phyloP scores from a whole-genome alignment of 2,888 invertebrate genomes.

The Tinea trinotella region DNA sequence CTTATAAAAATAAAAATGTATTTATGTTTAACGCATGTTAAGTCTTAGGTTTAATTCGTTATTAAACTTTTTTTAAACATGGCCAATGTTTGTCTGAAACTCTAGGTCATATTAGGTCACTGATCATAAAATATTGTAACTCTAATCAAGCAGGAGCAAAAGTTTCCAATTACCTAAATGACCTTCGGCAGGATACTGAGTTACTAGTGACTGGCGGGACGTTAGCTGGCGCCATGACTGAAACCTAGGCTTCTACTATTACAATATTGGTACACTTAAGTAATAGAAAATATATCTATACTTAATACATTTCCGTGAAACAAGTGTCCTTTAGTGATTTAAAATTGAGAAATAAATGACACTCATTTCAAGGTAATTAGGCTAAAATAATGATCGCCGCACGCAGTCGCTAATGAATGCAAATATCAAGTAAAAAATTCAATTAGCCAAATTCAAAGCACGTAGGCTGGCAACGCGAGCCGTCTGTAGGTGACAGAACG shows the following conservation, averaged over 20 bases:
- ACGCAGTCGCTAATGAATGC: neutral
- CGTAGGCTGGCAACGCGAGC: conserved; percentile 7
- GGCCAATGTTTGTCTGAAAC: too few relatives aligned
- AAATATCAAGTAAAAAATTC: neutral
- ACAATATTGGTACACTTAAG: neutral
- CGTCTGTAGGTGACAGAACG: conserved; percentile 8
- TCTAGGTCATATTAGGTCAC: neutral
- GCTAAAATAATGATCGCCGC: too few relatives aligned
- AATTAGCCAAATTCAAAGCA: neutral
- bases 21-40: too few relatives aligned
- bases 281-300: too few relatives aligned
- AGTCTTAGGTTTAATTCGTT: too few relatives aligned
- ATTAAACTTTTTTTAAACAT: too few relatives aligned
- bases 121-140: conserved; percentile 1
- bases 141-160: conserved; percentile 7
- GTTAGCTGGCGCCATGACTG: conserved; percentile 46
- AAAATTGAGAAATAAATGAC: too few relatives aligned
- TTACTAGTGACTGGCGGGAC: conserved; percentile 60
- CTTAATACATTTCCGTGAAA: too few relatives aligned
- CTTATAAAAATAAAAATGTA: too few relatives aligned
- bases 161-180: conserved; percentile 47
- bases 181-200: conserved; percentile 61
- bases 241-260: conserved; percentile 16
- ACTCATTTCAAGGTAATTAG: too few relatives aligned
- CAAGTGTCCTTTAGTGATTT: too few relatives aligned